These are phyloP conservation scores for Epinephelus fuscoguttatus DNA, from an alignment of 2,113 vertebrate genomes.

Conservation along the genomic window DNA sequence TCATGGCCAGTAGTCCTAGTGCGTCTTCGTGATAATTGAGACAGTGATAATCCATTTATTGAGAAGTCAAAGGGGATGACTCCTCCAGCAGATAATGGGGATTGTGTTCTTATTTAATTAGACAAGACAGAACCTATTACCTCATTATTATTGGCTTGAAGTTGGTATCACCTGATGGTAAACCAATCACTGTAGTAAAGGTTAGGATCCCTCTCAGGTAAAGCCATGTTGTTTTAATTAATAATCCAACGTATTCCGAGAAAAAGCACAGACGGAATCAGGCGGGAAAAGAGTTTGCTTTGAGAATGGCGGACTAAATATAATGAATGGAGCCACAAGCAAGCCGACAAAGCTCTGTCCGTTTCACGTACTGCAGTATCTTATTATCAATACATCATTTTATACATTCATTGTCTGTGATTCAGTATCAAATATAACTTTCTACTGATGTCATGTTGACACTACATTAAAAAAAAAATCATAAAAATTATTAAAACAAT, in stretches of 20 bases:
- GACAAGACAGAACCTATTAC: slow-evolving; percentile 8
- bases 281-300: background rate
- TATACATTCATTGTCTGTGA: background rate
- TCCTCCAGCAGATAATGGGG: slow-evolving; percentile 6
- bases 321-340: background rate
- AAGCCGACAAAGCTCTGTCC: background rate
- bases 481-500: no score
- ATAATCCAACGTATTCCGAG: background rate
- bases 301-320: no score
- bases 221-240: background rate
- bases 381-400: background rate
- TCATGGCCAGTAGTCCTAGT: no score
- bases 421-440: background rate
- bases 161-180: background rate
- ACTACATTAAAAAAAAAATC: no score
- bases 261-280: background rate
- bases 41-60: background rate
- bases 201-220: no score
- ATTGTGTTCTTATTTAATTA: slow-evolving; percentile 45
- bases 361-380: background rate
- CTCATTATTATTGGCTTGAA: slow-evolving; percentile 19
- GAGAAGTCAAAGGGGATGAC: background rate
- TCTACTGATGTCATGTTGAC: background rate
- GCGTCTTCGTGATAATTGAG: background rate
- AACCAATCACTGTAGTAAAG: background rate